These are phyloP conservation scores for Pocillopora verrucosa DNA, from an alignment of 64 coral and sea anemone genomes.

Conservation along the genomic window DNA sequence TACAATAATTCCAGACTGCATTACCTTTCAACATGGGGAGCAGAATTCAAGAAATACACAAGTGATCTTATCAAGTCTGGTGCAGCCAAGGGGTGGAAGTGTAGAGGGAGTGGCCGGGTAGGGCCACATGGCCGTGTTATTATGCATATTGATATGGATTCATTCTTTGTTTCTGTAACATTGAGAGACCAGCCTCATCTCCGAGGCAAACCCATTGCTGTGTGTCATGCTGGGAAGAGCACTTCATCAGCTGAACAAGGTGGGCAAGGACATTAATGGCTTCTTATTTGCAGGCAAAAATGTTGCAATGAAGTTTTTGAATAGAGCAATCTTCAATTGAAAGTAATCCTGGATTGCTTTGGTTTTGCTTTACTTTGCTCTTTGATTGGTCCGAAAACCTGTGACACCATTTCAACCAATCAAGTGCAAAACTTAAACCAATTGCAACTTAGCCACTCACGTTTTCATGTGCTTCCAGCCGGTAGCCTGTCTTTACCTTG, in stretches of 20 bases:
- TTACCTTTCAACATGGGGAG: constrained; percentile 92
- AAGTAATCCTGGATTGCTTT: no score
- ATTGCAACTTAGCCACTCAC: no score
- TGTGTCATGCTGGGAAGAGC: constrained; percentile 90
- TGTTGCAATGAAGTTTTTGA: no score
- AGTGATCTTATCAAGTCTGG: constrained; percentile 68
- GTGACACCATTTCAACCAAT: no score
- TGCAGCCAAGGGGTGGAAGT: constrained; percentile 29
- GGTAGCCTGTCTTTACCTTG: no score
- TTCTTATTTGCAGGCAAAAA: no score
- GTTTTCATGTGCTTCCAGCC: no score
- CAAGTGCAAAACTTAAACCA: no score
- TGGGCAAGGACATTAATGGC: not conserved
- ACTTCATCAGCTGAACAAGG: constrained; percentile 47
- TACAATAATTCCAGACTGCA: constrained; percentile 92
- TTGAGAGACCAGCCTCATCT: constrained; percentile 75
- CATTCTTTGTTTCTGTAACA: constrained; percentile 93
- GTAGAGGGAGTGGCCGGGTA: not conserved
- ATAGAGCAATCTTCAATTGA: no score
- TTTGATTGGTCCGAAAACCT: no score
- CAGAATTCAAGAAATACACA: constrained; percentile 91
- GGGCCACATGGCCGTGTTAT: constrained; percentile 62
- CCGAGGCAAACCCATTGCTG: constrained; percentile 87
- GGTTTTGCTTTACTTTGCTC: no score
- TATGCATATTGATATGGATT: constrained; percentile 99